Conservation (phyloP, 1,140 invertebrate species). For the Brachionus calyciflorus region DNA sequence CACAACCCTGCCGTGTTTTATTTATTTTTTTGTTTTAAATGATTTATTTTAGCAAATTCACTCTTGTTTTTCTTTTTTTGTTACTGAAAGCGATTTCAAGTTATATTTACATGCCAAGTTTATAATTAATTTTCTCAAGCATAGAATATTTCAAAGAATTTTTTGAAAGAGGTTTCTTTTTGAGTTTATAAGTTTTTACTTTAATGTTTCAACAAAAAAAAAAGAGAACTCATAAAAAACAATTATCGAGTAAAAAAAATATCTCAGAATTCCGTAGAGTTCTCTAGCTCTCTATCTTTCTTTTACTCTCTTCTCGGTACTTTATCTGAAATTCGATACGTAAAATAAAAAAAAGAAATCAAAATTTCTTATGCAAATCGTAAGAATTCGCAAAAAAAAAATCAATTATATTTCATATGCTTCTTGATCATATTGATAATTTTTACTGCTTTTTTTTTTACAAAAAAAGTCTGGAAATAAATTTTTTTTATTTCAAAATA, state of each 20-base stretch:
- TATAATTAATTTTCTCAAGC: constrained; percentile 44
- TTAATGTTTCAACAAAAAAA: neutral
- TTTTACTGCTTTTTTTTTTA: no score
- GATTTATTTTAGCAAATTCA: no score
- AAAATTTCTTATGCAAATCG: constrained; percentile 30
- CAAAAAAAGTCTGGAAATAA: constrained; percentile 25
- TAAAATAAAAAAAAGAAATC: neutral
- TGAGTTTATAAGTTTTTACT: neutral
- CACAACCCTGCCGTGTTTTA: neutral
- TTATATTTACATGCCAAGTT: constrained; percentile 29
- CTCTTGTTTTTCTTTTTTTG: no score
- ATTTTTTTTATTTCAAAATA: no score
- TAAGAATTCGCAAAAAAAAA: neutral
- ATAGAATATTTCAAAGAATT: neutral
- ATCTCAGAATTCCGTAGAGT: constrained; percentile 20
- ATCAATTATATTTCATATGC: constrained; percentile 13
- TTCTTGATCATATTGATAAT: neutral
- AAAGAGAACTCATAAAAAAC: neutral
- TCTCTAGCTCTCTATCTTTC: neutral
- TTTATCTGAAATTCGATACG: constrained; percentile 18
- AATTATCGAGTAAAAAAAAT: constrained; percentile 37
- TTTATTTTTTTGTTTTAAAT: no score
- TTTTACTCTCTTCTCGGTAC: no score
- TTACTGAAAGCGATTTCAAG: neutral
- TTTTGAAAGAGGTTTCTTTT: constrained; percentile 33